These are phyloP conservation scores for Apotomis capreana DNA, from an alignment of 2,888 invertebrate species.

Conservation along the genomic window DNA sequence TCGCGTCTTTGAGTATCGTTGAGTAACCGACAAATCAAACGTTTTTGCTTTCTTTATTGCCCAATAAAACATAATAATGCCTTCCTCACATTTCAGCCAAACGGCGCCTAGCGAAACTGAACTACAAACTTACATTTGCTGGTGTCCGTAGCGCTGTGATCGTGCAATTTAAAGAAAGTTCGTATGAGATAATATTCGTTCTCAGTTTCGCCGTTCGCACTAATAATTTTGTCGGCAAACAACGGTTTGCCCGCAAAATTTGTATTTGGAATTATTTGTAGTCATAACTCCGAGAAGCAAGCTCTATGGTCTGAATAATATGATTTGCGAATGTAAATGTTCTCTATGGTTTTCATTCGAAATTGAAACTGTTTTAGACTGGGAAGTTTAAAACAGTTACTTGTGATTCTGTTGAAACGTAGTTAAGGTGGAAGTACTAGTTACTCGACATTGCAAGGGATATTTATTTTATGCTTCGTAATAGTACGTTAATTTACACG, in stretches of 20 bases:
- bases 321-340: not conserved
- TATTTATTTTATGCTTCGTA: too few species aligned
- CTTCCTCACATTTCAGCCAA: slow-evolving; percentile 10
- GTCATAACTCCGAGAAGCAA: not conserved
- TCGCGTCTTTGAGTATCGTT: slow-evolving; percentile 33
- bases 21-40: slow-evolving; percentile 28
- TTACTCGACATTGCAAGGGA: too few species aligned
- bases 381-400: too few species aligned
- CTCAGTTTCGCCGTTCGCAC: not conserved
- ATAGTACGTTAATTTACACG: too few species aligned
- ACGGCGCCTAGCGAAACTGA: slow-evolving; percentile 10
- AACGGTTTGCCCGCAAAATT: not conserved
- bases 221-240: not conserved
- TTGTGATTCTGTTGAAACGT: not conserved
- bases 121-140: slow-evolving; percentile 1
- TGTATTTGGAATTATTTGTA: not conserved
- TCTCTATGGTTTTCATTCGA: not conserved
- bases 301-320: not conserved
- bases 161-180: not conserved
- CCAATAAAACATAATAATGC: slow-evolving; percentile 28
- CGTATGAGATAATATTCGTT: not conserved
- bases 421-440: too few species aligned
- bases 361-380: not conserved
- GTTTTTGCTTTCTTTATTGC: slow-evolving; percentile 25
- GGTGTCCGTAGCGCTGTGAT: not conserved